phyloP scores from a whole-genome alignment of 2,113 vertebrate species.

The Orcinus orca region DNA sequence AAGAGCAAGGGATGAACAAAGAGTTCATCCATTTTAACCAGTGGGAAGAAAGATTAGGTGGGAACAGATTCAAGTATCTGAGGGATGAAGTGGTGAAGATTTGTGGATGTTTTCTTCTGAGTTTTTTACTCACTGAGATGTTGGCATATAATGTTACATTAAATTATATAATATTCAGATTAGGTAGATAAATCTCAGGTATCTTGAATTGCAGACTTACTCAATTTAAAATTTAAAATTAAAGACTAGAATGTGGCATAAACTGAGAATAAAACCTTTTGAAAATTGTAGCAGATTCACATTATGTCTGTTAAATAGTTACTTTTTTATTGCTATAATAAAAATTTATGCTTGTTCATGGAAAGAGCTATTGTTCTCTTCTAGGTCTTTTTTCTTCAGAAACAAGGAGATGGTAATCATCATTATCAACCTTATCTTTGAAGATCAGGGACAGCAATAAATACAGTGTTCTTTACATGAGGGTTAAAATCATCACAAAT shows the following conservation, averaged over 20 bases:
- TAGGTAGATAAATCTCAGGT: background rate
- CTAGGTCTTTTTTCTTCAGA: background rate
- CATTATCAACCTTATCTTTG: background rate
- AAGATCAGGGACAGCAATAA: background rate
- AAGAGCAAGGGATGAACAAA: background rate
- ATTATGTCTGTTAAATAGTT: background rate
- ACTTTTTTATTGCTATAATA: background rate
- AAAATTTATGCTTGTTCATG: background rate
- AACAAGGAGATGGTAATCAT: background rate
- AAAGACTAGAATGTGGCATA: background rate
- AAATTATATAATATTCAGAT: background rate
- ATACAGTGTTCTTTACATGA: background rate
- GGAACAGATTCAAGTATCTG: background rate
- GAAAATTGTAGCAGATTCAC: background rate
- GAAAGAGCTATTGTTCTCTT: background rate
- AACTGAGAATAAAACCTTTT: background rate
- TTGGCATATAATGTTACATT: background rate
- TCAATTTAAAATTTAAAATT: conserved; percentile 7
- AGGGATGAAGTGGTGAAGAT: background rate
- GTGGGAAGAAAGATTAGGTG: background rate
- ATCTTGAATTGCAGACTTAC: background rate
- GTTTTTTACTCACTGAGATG: background rate
- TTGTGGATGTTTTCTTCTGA: background rate
- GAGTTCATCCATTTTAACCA: background rate
- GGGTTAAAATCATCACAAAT: background rate